phyloP scores from a whole-genome alignment of 2,888 invertebrate genomes.

The Seira musarum region DNA sequence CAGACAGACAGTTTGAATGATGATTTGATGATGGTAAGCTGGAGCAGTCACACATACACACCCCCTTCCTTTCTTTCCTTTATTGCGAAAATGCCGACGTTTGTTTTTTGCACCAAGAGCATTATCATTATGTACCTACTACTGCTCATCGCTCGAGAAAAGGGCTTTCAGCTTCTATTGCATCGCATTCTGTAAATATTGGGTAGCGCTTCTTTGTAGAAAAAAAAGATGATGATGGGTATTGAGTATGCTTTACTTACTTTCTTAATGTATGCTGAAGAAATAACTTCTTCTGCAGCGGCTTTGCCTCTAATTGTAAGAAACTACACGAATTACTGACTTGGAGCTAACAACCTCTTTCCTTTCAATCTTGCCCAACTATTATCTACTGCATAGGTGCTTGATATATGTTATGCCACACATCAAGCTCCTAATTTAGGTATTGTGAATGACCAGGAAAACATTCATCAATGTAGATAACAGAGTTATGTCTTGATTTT shows the following conservation, averaged over 20 bases:
- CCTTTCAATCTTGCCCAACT: constrained; percentile 33
- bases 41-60: constrained; percentile 55
- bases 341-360: constrained; percentile 24
- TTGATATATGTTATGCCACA: constrained; percentile 26
- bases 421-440: constrained; percentile 33
- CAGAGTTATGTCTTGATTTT: constrained; percentile 48
- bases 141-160: no score
- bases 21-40: constrained; percentile 59
- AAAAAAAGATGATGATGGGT: no score
- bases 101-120: constrained; percentile 54
- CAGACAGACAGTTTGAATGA: constrained; percentile 57
- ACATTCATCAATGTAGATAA: constrained; percentile 37
- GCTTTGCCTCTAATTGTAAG: constrained; percentile 26
- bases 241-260: no score
- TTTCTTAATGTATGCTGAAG: no score
- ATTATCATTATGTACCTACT: no score
- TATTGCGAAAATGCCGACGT: constrained; percentile 53
- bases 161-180: no score
- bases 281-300: constrained; percentile 54
- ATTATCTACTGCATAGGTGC: constrained; percentile 30
- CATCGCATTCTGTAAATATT: no score
- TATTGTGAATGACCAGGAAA: no score
- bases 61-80: constrained; percentile 41
- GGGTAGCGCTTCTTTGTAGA: constrained; percentile 39
- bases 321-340: no score